Percentiles rank a stretch among this genome's conserved stretches.
Conservation (phyloP, 2,797 vertebrate species). For the Potorous gilbertii region DNA sequence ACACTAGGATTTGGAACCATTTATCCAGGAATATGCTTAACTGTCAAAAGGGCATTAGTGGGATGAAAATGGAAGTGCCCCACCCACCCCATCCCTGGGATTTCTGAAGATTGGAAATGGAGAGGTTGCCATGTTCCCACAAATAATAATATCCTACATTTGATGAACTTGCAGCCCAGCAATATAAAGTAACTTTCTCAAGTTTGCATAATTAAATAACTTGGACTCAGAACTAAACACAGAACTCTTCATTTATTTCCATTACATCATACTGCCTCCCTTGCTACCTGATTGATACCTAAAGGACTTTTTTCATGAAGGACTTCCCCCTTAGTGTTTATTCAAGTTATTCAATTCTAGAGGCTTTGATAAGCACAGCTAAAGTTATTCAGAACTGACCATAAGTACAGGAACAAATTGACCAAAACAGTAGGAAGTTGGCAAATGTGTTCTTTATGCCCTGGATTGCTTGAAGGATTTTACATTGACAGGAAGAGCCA, state of each 20-base stretch:
- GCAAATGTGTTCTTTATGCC: conserved; percentile 65
- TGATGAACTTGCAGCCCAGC: background rate
- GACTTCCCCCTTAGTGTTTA: background rate
- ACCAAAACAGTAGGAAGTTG: conserved; percentile 44
- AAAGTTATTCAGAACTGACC: conserved; percentile 74
- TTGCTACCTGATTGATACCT: background rate
- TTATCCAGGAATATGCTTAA: background rate
- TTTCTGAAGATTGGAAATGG: background rate
- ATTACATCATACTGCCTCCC: background rate
- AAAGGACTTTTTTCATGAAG: background rate
- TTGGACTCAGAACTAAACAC: background rate
- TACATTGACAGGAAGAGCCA: conserved; percentile 60
- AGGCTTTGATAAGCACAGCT: conserved; percentile 44
- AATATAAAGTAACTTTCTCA: background rate
- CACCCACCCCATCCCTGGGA: background rate
- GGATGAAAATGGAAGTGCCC: background rate
- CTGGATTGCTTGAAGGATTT: conserved; percentile 48
- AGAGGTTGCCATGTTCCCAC: background rate
- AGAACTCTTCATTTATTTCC: background rate
- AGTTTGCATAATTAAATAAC: background rate
- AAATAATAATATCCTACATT: background rate
- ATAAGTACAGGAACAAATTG: conserved; percentile 72
- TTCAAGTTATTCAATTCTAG: conserved; percentile 59
- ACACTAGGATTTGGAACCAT: background rate
- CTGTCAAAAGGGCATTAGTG: background rate